Evolutionary conservation across 2,113 vertebrate genomes (phyloP).

Genomic region (Erpornis zantholeuca): DNA sequence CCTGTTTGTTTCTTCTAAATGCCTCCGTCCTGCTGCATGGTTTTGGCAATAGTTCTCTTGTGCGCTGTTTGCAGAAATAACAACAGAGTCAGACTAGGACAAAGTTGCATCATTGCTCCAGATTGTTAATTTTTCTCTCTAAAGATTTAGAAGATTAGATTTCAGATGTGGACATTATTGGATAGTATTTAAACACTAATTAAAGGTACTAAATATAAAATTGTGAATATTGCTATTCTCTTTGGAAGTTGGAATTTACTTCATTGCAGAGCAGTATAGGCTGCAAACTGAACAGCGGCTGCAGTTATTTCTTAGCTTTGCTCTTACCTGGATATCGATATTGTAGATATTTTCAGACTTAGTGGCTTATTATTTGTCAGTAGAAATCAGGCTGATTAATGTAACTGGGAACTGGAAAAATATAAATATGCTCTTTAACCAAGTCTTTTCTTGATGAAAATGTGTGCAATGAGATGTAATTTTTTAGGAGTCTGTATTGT

Average conservation of each 20-base stretch:
- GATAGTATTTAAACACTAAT: neutral
- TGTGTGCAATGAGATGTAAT: neutral
- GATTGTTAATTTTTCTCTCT: neutral
- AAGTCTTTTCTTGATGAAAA: conserved; percentile 2
- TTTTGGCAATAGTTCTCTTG: neutral
- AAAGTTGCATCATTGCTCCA: neutral
- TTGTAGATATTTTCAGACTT: neutral
- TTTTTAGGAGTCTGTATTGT: neutral
- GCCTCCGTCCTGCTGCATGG: neutral
- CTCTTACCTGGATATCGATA: neutral
- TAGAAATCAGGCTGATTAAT: conserved; percentile 2
- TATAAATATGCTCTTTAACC: neutral
- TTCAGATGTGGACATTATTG: neutral
- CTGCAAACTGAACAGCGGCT: neutral
- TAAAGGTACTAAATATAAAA: neutral
- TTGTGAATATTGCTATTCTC: neutral
- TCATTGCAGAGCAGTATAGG: neutral
- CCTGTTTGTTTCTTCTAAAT: neutral
- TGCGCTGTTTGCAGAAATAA: neutral
- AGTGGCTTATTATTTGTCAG: neutral
- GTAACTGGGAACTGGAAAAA: conserved; percentile 10
- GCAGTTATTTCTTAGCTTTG: neutral
- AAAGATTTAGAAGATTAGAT: neutral
- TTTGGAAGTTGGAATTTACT: neutral
- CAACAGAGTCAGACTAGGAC: neutral